Conservation (phyloP, 1,140 invertebrate genomes). For the Pollicipes pollicipes region DNA sequence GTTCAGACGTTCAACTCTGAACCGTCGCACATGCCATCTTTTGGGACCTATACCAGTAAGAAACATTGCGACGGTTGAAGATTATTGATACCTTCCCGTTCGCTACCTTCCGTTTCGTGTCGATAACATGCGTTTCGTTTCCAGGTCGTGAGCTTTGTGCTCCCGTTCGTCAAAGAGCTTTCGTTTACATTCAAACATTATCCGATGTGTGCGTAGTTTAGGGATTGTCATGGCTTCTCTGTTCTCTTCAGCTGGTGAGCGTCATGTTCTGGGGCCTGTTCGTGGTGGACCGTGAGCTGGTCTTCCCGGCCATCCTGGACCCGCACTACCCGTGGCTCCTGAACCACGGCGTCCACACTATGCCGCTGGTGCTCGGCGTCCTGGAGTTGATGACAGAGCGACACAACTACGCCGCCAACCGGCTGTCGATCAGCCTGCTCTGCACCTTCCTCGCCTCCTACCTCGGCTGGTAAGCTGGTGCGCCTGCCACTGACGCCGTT, state of each 20-base stretch:
- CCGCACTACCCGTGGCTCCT: constrained; percentile 61
- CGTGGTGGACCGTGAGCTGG: constrained; percentile 60
- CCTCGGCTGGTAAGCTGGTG: neutral
- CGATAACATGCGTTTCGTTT: no score
- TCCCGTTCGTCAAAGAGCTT: no score
- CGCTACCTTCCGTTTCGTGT: no score
- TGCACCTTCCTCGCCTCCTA: neutral
- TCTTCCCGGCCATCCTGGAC: constrained; percentile 63
- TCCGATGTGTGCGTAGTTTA: no score
- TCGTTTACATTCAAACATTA: no score
- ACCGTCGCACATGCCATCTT: no score
- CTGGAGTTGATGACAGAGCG: neutral
- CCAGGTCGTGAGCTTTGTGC: no score
- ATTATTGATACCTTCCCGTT: no score
- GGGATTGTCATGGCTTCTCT: no score
- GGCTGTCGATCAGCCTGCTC: neutral
- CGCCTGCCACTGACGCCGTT: neutral
- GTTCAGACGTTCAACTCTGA: no score
- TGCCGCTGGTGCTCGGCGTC: constrained; percentile 6
- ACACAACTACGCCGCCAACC: neutral
- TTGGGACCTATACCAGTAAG: no score
- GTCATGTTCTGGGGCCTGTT: constrained; percentile 72
- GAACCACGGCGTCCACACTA: constrained; percentile 75
- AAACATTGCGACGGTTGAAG: no score
- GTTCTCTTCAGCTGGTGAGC: constrained; percentile 54